Evolutionary conservation across 2,797 vertebrate species (phyloP), one percentile per base, ranked within the genome.

Genomic region (Tolypeutes matacus): DNA sequence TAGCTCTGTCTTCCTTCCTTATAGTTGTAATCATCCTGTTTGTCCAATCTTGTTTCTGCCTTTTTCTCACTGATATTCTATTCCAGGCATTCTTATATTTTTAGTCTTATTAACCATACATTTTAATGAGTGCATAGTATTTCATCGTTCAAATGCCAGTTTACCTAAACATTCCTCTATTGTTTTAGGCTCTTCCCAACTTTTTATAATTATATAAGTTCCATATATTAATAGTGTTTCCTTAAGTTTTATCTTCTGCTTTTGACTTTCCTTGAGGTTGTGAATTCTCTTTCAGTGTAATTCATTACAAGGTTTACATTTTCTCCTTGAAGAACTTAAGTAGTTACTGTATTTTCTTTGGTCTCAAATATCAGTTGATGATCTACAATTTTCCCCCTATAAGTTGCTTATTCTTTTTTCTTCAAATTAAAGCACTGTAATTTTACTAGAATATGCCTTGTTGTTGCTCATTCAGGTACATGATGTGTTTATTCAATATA

Each of bases 191-290:
- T 53, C 56, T 96, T 94, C 72, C n/a, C 25, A 49, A 73, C 34
- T 46, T 92, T 86, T 90, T 92, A 58, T 78, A 80, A 89, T 83
- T 42, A 51, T 12, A 89, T 20, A 14, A 83, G 29, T 11, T 86
- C 31, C 29, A 5, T 49, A 14, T 62, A 34, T 93, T 78, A 91
- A 58, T 69, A 70, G 17, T 92, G 1, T 78, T 95, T 56, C 36
- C 6, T 1, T 80, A 86, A 76, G 23, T 75, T 51, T 7, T 78
- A 25, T 87, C 62, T 89, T 83, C 31, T 80, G 49, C 58, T 95
- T 95, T 83, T 92, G 25, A 42, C n/a, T 25, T 64, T 31, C 51
- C 72, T 86, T 87, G 82, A 27, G 27, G 34, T 27, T 88, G n/a
- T 18, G 81, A 78, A n/a, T 80, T 84, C 18, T 81, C 58, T 81